phyloP scores from a whole-genome alignment of 2,888 invertebrate genomes.

The Strigamia transsilvanica region DNA sequence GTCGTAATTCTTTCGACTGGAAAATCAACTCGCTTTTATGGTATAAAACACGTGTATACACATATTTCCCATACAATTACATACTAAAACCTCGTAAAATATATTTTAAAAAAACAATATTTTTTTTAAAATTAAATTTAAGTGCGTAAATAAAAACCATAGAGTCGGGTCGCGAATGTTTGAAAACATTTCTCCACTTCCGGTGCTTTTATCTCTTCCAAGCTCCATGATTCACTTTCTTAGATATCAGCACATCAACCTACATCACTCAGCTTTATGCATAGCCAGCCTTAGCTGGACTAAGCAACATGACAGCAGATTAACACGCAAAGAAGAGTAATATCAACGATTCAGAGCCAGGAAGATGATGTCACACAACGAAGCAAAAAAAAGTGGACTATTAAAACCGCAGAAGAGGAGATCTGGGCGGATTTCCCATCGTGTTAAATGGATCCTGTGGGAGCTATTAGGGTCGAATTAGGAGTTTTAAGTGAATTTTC shows the following conservation, averaged over 20 bases:
- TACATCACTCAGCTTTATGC: not conserved
- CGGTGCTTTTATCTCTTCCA: not conserved
- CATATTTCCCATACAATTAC: too few relatives aligned
- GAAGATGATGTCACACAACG: not conserved
- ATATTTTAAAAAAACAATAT: too few relatives aligned
- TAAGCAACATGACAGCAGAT: not conserved
- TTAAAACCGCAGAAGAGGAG: constrained; percentile 14
- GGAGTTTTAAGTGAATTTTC: constrained; percentile 20
- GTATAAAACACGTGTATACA: too few relatives aligned
- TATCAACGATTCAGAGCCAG: not conserved
- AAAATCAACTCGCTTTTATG: too few relatives aligned
- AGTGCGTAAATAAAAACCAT: not conserved
- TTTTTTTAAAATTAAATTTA: not conserved
- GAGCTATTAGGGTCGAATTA: constrained; percentile 20
- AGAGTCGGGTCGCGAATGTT: not conserved
- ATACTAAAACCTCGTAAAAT: too few relatives aligned
- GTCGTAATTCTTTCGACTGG: too few relatives aligned
- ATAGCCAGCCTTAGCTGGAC: not conserved
- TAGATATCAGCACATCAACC: constrained; percentile 4
- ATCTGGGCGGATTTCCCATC: constrained; percentile 20
- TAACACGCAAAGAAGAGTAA: constrained; percentile 10
- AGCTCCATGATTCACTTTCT: constrained; percentile 6
- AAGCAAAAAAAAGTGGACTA: not conserved
- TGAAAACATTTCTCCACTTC: constrained; percentile 2
- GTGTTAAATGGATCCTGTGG: constrained; percentile 10